These are phyloP conservation scores for Ciconia stormi DNA, from an alignment of 2,113 vertebrate genomes.

Conservation along the genomic window DNA sequence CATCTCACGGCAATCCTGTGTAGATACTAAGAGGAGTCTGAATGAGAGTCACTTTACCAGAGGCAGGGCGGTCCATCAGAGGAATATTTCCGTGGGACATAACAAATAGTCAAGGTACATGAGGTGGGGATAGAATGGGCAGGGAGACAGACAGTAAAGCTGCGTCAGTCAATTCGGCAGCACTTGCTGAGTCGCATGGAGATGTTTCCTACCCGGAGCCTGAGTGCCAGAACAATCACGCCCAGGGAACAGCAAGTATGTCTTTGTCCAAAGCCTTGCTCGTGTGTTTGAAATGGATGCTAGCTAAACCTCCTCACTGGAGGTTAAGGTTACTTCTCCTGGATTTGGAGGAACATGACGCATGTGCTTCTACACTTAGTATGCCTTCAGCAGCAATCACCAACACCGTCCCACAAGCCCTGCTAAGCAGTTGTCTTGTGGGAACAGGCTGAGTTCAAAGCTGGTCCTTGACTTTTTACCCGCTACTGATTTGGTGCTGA, in stretches of 20 bases:
- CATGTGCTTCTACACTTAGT: neutral
- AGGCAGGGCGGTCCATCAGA: neutral
- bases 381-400: neutral
- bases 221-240: neutral
- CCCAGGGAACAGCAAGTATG: neutral
- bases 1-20: neutral
- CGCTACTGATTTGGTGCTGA: neutral
- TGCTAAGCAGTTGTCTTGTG: neutral
- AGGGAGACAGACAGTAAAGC: neutral
- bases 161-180: neutral
- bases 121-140: neutral
- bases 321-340: neutral
- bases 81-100: neutral
- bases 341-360: neutral
- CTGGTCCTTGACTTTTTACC: neutral
- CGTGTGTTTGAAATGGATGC: neutral
- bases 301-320: neutral
- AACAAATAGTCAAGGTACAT: neutral
- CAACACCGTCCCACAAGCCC: neutral
- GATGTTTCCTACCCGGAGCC: neutral
- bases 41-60: neutral
- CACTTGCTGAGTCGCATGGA: neutral
- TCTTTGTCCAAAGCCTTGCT: neutral
- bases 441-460: neutral
- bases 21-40: neutral